A percentile compares a stretch with the other conserved stretches of the same genome.
Evolutionary conservation across 2,113 vertebrate species (phyloP).

Genomic region (Morphnarchus princeps): DNA sequence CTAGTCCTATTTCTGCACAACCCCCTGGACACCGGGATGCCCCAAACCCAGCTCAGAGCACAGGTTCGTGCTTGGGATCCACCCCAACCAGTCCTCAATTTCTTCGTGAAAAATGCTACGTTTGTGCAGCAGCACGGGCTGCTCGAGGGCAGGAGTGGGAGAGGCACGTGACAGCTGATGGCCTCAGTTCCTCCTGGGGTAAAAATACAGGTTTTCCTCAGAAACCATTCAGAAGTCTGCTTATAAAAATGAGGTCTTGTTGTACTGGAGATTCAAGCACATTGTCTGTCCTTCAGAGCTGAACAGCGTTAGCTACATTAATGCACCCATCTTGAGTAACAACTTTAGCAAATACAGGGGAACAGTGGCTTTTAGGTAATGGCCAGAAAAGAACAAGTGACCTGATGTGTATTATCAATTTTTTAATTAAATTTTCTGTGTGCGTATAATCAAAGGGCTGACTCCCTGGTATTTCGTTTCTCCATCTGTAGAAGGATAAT

Average conservation of each 20-base stretch:
- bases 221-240: background rate
- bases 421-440: background rate
- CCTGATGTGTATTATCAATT: background rate
- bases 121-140: too few species aligned
- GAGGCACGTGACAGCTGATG: background rate
- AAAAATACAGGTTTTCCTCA: background rate
- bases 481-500: background rate
- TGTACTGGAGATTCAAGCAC: too few species aligned
- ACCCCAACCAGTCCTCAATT: background rate
- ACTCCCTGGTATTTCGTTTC: background rate
- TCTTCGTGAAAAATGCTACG: background rate
- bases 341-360: background rate
- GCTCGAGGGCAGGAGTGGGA: background rate
- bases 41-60: background rate
- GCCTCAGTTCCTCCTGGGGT: background rate
- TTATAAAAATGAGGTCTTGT: background rate
- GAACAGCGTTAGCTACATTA: background rate
- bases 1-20: background rate
- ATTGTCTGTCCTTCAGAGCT: background rate
- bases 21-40: fast-evolving
- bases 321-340: background rate
- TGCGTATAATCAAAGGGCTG: background rate
- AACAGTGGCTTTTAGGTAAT: background rate
- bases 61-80: background rate
- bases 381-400: background rate